Conservation (phyloP, 2,888 invertebrate genomes). For the Andrena camellia region DNA sequence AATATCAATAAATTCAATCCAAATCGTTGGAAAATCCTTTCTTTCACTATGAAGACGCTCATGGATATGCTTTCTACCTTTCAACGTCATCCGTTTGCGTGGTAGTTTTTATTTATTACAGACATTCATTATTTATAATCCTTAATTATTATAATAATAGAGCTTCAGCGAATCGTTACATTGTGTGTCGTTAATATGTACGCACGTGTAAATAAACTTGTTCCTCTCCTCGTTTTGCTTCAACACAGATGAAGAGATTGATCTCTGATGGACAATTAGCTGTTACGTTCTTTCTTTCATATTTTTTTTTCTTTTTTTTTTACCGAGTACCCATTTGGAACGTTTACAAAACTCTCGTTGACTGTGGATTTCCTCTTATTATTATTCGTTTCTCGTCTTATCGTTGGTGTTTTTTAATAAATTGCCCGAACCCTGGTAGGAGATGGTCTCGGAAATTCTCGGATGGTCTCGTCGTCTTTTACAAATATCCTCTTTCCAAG, state of each 20-base stretch:
- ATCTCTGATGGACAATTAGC: conserved; percentile 77
- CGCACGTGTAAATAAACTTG: conserved; percentile 77
- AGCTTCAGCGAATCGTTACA: conserved; percentile 82
- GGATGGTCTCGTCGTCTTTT: conserved; percentile 28
- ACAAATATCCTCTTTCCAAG: conserved; percentile 54
- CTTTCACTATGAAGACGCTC: conserved; percentile 62
- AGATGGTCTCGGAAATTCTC: conserved; percentile 66
- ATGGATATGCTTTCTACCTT: conserved; percentile 65
- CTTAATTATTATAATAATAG: conserved; percentile 83
- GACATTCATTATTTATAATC: conserved; percentile 84
- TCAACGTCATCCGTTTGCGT: conserved; percentile 74
- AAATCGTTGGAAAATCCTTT: conserved; percentile 19
- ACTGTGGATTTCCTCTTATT: conserved; percentile 73
- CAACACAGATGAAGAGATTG: conserved; percentile 64
- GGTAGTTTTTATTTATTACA: conserved; percentile 84
- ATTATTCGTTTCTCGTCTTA: conserved; percentile 66
- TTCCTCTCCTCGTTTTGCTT: conserved; percentile 70
- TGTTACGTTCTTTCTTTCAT: conserved; percentile 66
- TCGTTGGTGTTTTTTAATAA: conserved; percentile 69
- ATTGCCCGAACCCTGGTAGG: conserved; percentile 75
- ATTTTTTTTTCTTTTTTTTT: conserved; percentile 43
- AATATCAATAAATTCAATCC: neutral
- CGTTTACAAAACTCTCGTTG: conserved; percentile 78
- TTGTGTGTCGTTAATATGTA: conserved; percentile 77
- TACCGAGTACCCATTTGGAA: conserved; percentile 76